These are phyloP conservation scores for Calidris pygmaea DNA, from an alignment of 2,113 vertebrate genomes.

Conservation along the genomic window DNA sequence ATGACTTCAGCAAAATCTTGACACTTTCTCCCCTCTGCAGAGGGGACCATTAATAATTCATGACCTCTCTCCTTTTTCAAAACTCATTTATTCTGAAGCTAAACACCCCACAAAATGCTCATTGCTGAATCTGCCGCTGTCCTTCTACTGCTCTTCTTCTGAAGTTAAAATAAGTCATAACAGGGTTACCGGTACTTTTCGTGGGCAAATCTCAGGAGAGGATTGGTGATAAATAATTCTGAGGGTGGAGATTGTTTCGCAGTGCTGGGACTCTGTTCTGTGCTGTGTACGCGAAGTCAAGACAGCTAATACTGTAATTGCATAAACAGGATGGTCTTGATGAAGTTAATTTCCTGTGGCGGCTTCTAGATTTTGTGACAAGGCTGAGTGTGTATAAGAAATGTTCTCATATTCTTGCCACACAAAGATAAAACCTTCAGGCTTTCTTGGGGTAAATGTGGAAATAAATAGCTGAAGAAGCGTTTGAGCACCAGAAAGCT, in stretches of 20 bases:
- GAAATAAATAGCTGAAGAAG: neutral
- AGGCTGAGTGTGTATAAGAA: neutral
- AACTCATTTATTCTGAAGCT: conserved; percentile 5
- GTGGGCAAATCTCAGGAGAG: neutral
- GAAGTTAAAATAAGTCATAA: neutral
- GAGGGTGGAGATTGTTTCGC: neutral
- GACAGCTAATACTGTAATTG: neutral
- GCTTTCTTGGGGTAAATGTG: neutral
- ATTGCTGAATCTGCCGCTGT: neutral
- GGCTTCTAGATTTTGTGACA: neutral
- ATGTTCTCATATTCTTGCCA: neutral
- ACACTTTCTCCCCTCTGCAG: conserved; percentile 66
- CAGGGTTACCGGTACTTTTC: neutral
- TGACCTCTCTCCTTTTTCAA: conserved; percentile 2
- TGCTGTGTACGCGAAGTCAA: neutral
- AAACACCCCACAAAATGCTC: neutral
- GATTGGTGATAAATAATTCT: neutral
- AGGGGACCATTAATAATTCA: conserved; percentile 82
- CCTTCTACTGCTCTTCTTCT: neutral
- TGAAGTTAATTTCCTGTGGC: conserved; percentile 51
- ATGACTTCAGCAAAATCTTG: conserved; percentile 75
- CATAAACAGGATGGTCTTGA: conserved; percentile 31
- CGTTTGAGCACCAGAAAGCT: neutral
- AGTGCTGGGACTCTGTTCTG: neutral
- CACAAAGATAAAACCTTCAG: neutral